phyloP scores from a whole-genome alignment of 2,888 invertebrate species.

The Leuctra nigra region DNA sequence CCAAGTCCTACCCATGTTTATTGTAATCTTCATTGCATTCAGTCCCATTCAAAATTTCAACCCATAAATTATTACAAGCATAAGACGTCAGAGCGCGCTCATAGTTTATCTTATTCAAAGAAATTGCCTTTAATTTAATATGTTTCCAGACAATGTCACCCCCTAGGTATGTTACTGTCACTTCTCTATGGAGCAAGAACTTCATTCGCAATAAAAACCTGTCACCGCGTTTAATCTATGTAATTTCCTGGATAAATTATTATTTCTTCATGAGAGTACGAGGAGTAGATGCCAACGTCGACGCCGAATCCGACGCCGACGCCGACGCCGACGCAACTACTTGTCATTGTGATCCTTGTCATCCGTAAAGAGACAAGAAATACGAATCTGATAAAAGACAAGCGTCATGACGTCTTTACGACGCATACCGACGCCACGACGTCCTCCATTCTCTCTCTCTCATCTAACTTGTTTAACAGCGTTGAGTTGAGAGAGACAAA shows the following conservation, averaged over 20 bases:
- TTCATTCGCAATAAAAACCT: conserved; percentile 7
- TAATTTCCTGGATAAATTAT: conserved; percentile 13
- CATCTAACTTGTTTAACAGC: too few relatives aligned
- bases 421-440: conserved; percentile 8
- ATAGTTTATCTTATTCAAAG: too few relatives aligned
- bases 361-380: conserved; percentile 1
- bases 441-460: neutral
- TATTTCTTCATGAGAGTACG: conserved; percentile 3
- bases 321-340: too few relatives aligned
- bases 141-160: neutral
- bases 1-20: too few relatives aligned
- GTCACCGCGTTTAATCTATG: conserved; percentile 9
- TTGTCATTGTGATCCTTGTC: neutral
- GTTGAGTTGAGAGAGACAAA: too few relatives aligned
- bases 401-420: conserved; percentile 14
- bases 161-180: conserved; percentile 2
- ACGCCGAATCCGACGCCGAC: too few relatives aligned
- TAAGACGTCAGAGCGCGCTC: too few relatives aligned
- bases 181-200: neutral
- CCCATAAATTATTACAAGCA: too few relatives aligned
- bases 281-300: too few relatives aligned
- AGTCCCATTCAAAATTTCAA: too few relatives aligned
- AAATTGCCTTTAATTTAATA: neutral
- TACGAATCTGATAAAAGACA: conserved; percentile 14
- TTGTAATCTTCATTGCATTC: too few relatives aligned